Evolutionary conservation across 2,113 vertebrate species (phyloP), one percentile per base, ranked within the genome.

Genomic region (Corythoichthys haematopterus): DNA sequence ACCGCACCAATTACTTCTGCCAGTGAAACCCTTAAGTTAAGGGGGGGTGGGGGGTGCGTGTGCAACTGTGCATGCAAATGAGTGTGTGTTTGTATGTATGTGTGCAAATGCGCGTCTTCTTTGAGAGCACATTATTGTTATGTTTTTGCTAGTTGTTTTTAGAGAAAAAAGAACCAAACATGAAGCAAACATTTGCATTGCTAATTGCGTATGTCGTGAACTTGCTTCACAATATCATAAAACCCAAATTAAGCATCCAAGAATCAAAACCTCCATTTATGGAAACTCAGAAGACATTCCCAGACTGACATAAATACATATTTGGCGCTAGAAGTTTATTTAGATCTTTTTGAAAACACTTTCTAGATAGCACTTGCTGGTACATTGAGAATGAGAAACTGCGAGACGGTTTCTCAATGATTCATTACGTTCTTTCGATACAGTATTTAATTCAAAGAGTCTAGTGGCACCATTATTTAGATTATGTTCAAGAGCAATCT

Each of bases 181-280:
- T 76, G 80, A 77, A 82, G 80, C 79, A 69, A 3, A 72, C 68
- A 88, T 89, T 88, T 85, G 80, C 85, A 88, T 89, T 88, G 89
- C 81, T 78, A 69, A 68, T 59, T 86, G 78, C 84, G 87, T 85
- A 89, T 89, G 85, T 84, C 75, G 4, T 16, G 16, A 28, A 33
- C 52, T 28, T 28, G n/a, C 20, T 56, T 56, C 28, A 4, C 52
- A 33, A 28, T 13, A 14, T 35, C 2, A 33, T 11, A 53, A 53
- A n/a, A 28, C 52, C 20, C 52, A 53, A 53, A 53, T 53, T 9
- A 53, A 28, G 28, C 53, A 56, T 20, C 51, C n/a, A 28, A 35
- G 28, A 56, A 35, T 35, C 3, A 56, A 56, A 56, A 56, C 53
- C 28, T 33, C 13, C 50, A 47, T 69, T 67, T 20, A 33, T 28